Base-by-base conservation (phyloP, 2,113 vertebrate genomes). In the Sinocyclocheilus rhinocerous region DNA sequence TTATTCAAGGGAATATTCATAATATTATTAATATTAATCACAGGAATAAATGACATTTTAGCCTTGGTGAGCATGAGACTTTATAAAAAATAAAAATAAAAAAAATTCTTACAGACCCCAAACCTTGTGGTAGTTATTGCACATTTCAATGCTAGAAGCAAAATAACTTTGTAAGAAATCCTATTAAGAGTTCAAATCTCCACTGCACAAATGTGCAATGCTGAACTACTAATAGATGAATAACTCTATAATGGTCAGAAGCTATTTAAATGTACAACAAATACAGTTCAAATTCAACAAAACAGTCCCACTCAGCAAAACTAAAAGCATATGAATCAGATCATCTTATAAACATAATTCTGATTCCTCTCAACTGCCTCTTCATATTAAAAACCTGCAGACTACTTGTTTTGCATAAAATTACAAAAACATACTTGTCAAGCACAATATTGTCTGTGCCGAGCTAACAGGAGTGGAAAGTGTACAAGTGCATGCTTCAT, bases 401-500 rank as follows among this genome's bases (percentile, higher is more conserved):
- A 55, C 50, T 5, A 13, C 52, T 24, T 48, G 42, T 59, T 78
- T 39, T 39, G 45, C 26, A 59, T 2, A 18, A 77, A 55, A 55
- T n/a, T 59, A n/a, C 52, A 15, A 10, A 79, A 59, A 59, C 29
- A 12, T 39, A 42, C 22, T 16, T 24, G 77, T 80, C 77, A 63
- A 18, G 33, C 22, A 4, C 36, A 78, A 77, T 57, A 52, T 63
- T 77, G 61, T 29, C 57, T 52, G 63, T 78, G 39, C 85, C 11
- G 76, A 33, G 24, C 76, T 73, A 83, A 57, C 81, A 86, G 80
- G 65, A 82, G 18, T 57, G 67, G 20, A 75, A 65, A n/a, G 70
- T 26, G 26, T 76, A 45, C 48, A 77, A 73, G 42, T 52, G 61
- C 61, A 63, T 72, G 83, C 87, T 79, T 86, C 61, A 67, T 84